Percentiles rank a stretch among this genome's conserved stretches.
These are phyloP conservation scores for Thalassophryne amazonica DNA, from an alignment of 2,797 vertebrate species.

Conservation along the genomic window DNA sequence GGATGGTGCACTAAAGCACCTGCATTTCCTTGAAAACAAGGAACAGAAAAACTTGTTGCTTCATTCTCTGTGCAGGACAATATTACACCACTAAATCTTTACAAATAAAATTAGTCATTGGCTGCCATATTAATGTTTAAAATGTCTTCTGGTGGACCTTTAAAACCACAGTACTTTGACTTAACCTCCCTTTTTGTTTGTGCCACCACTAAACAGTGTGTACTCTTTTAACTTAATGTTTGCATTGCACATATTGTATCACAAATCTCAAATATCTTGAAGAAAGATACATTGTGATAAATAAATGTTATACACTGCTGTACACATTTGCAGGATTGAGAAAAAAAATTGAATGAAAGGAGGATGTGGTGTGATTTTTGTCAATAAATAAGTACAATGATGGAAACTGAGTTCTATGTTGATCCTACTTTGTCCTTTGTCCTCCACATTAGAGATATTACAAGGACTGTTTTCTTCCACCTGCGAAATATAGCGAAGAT, in stretches of 20 bases:
- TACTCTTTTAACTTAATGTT: constrained; percentile 76
- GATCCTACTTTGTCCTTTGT: no score
- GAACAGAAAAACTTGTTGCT: no score
- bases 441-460: no score
- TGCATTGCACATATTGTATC: constrained; percentile 72
- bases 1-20: no score
- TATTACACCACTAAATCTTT: no score
- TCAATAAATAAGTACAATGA: constrained; percentile 42
- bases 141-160: constrained; percentile 28
- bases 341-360: constrained; percentile 49
- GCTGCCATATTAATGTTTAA: constrained; percentile 10
- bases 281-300: no score
- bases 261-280: no score
- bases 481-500: no score
- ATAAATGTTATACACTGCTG: constrained; percentile 65
- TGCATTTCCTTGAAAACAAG: no score
- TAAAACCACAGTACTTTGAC: constrained; percentile 59
- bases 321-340: constrained; percentile 56
- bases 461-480: no score
- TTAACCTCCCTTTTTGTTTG: constrained; percentile 30
- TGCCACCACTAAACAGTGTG: constrained; percentile 58
- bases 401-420: constrained; percentile 23
- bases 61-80: no score
- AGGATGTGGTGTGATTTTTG: constrained; percentile 36
- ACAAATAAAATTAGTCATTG: no score